A percentile compares a stretch with the other conserved stretches of the same genome.
Evolutionary conservation across 2,113 vertebrate genomes (phyloP).

Genomic region (Leucosticte australis): DNA sequence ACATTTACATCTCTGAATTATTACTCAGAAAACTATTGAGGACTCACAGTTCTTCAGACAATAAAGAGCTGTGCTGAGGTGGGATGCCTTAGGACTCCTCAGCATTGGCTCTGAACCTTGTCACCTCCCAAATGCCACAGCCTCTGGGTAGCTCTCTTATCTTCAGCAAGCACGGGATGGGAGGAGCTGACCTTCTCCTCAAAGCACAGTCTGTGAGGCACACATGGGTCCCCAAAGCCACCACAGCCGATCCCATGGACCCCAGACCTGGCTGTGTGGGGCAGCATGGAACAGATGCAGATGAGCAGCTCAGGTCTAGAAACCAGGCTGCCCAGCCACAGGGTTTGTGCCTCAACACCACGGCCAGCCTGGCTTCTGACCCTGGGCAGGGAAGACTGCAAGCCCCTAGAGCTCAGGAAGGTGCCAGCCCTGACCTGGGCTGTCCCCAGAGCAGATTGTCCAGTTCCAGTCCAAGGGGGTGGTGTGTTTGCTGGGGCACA

Average conservation of each 20-base stretch:
- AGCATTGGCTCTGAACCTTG: fast-evolving
- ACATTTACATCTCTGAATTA: not conserved
- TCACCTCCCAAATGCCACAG: not conserved
- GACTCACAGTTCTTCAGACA: not conserved
- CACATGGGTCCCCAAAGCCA: not conserved
- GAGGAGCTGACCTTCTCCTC: not conserved
- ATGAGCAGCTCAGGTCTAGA: not conserved
- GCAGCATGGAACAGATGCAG: not conserved
- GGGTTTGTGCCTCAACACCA: not conserved
- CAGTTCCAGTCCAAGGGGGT: fast-evolving
- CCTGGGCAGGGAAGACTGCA: not conserved
- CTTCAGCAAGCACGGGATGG: not conserved
- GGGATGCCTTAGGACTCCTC: not conserved
- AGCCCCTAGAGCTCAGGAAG: not conserved
- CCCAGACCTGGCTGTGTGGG: not conserved
- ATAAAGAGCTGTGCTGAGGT: not conserved
- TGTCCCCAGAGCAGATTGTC: not conserved
- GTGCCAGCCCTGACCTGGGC: not conserved
- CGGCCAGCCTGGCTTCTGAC: not conserved
- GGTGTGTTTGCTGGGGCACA: not conserved
- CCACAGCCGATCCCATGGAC: fast-evolving
- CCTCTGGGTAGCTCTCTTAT: not conserved
- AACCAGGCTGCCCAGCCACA: not conserved
- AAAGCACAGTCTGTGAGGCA: not conserved
- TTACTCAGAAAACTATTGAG: not conserved